Percentiles rank a stretch among this genome's conserved stretches.
phyloP scores from a whole-genome alignment of 2,888 invertebrate genomes.

The Campoplex capitator region DNA sequence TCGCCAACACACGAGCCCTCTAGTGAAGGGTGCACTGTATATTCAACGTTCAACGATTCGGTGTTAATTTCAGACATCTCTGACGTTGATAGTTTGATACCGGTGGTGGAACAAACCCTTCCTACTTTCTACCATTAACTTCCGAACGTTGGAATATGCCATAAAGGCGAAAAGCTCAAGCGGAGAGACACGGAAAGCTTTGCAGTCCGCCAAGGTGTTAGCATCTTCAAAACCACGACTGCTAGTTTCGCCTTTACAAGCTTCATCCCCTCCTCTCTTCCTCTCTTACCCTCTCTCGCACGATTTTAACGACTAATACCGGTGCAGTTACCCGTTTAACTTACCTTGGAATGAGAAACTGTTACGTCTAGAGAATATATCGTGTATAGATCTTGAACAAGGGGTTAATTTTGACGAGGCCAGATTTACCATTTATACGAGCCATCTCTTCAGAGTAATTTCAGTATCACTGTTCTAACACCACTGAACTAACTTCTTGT shows the following conservation, averaged over 20 bases:
- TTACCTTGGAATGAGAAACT: background rate
- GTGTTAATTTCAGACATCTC: slow-evolving; percentile 44
- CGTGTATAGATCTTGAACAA: slow-evolving; percentile 5
- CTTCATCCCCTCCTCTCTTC: background rate
- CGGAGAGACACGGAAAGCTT: slow-evolving; percentile 24
- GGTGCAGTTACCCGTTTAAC: slow-evolving; percentile 12
- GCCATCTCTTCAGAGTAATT: background rate
- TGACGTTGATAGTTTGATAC: slow-evolving; percentile 60
- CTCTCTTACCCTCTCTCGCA: background rate
- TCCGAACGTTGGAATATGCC: slow-evolving; percentile 8
- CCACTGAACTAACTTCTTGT: background rate
- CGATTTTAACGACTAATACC: slow-evolving; percentile 35
- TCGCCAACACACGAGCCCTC: slow-evolving; percentile 23
- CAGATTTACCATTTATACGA: background rate
- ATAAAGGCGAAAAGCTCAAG: slow-evolving; percentile 23
- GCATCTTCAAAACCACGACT: slow-evolving; percentile 21
- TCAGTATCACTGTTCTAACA: background rate
- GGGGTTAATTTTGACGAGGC: background rate
- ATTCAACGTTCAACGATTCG: slow-evolving; percentile 48
- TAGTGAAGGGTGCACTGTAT: slow-evolving; percentile 7
- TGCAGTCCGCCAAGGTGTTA: slow-evolving; percentile 10
- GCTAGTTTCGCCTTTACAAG: background rate
- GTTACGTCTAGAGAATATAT: background rate
- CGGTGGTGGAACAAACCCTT: background rate
- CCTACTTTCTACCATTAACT: background rate